Evolutionary conservation across 2,797 vertebrate genomes (phyloP).

Genomic region (Morelia viridis): DNA sequence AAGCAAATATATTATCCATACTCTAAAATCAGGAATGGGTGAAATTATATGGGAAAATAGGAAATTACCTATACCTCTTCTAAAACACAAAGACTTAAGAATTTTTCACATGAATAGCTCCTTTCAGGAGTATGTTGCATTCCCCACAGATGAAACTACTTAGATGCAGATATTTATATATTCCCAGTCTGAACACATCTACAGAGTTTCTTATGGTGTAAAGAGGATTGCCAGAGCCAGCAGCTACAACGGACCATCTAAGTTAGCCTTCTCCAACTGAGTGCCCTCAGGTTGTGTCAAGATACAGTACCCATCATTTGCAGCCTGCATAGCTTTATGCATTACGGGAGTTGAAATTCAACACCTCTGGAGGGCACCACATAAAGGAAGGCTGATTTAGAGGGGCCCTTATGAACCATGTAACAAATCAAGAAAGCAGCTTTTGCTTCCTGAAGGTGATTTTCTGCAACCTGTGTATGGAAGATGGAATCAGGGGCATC

Average conservation of each 20-base stretch:
- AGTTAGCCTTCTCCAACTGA: background rate
- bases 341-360: background rate
- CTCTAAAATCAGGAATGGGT: constrained; percentile 59
- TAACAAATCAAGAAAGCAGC: background rate
- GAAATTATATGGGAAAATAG: constrained; percentile 55
- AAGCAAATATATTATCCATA: constrained; percentile 58
- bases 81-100: constrained; percentile 47
- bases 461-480: background rate
- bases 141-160: constrained; percentile 14
- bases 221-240: background rate
- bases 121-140: constrained; percentile 20
- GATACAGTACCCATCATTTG: background rate
- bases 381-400: background rate
- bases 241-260: background rate
- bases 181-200: background rate
- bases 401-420: background rate
- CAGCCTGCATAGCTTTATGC: background rate
- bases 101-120: constrained; percentile 50
- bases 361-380: background rate
- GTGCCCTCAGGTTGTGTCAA: background rate
- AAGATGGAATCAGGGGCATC: background rate
- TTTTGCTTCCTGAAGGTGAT: background rate
- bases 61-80: constrained; percentile 51
- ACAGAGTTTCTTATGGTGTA: background rate
- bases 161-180: constrained; percentile 27